Evolutionary conservation across 2,888 invertebrate genomes (phyloP).

Genomic region (Archaeoteleia sp.): DNA sequence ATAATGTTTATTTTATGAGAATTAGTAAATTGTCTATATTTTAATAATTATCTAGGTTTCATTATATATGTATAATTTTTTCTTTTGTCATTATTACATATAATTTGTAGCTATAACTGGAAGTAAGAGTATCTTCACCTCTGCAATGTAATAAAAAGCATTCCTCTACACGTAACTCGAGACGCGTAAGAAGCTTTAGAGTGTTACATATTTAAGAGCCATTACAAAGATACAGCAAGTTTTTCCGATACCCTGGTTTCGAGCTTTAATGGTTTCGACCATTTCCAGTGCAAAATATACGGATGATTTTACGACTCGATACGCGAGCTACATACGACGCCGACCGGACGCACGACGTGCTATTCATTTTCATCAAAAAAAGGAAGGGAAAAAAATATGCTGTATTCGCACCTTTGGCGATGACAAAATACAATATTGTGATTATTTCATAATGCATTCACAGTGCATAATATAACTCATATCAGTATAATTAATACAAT

Average conservation of each 20-base stretch:
- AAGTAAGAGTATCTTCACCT: conserved; percentile 26
- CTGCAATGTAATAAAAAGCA: conserved; percentile 22
- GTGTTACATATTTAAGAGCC: conserved; percentile 34
- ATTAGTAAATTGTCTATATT: no score
- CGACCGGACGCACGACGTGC: not conserved
- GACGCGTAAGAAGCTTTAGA: conserved; percentile 29
- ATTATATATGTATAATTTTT: no score
- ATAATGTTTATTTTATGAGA: no score
- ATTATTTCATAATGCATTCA: no score
- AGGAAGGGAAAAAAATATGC: no score
- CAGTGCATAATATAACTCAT: no score
- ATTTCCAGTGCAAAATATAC: conserved; percentile 21
- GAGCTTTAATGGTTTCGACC: conserved; percentile 25
- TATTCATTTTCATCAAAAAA: not conserved
- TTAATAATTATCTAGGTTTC: no score
- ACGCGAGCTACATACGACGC: not conserved
- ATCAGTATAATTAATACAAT: no score
- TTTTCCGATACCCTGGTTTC: conserved; percentile 19
- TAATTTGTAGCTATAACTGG: conserved; percentile 25
- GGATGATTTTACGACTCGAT: conserved; percentile 17
- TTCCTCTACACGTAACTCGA: conserved; percentile 10
- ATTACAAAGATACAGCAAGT: conserved; percentile 22
- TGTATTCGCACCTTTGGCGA: no score
- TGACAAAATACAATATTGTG: no score
- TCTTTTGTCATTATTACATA: conserved; percentile 9